These are phyloP conservation scores for Synanceia verrucosa DNA, from an alignment of 2,797 vertebrate species.

Conservation along the genomic window DNA sequence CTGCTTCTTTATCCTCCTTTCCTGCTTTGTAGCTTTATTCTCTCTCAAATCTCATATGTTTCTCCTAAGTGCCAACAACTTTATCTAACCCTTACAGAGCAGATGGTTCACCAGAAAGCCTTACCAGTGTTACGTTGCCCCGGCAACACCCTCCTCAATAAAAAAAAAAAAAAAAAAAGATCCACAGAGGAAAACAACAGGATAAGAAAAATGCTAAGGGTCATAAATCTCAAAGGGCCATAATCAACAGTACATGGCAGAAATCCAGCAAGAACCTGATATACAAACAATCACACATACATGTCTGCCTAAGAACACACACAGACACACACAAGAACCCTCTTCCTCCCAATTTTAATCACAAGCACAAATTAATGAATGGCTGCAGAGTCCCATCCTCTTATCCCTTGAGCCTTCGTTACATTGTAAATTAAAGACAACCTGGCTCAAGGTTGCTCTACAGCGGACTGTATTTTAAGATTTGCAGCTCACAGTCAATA, in stretches of 20 bases:
- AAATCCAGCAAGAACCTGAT: constrained; percentile 37
- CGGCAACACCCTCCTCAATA: constrained; percentile 1
- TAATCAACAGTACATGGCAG: constrained; percentile 49
- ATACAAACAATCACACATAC: constrained; percentile 32
- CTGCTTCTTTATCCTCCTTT: not conserved
- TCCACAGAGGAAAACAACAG: constrained; percentile 7
- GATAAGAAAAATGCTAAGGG: not conserved
- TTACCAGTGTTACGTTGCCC: constrained; percentile 1
- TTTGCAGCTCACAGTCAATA: constrained; percentile 50
- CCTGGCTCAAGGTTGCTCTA: constrained; percentile 25
- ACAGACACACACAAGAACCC: not conserved
- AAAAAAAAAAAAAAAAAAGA: constrained; percentile 17
- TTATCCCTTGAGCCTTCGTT: constrained; percentile 41
- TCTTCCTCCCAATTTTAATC: constrained; percentile 45
- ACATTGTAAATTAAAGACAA: constrained; percentile 55
- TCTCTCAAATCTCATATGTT: constrained; percentile 24
- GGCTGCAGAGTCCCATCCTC: constrained; percentile 30
- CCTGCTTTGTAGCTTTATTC: not conserved
- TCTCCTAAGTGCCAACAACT: constrained; percentile 15
- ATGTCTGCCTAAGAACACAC: constrained; percentile 2
- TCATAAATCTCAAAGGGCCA: constrained; percentile 46
- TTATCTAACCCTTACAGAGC: constrained; percentile 21
- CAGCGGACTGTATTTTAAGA: constrained; percentile 28
- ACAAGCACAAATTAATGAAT: constrained; percentile 60
- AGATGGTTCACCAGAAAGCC: constrained; percentile 28